Percentiles rank a stretch among this genome's conserved stretches.
Evolutionary conservation across 2,113 vertebrate species (phyloP).

Genomic region (Caretta caretta): DNA sequence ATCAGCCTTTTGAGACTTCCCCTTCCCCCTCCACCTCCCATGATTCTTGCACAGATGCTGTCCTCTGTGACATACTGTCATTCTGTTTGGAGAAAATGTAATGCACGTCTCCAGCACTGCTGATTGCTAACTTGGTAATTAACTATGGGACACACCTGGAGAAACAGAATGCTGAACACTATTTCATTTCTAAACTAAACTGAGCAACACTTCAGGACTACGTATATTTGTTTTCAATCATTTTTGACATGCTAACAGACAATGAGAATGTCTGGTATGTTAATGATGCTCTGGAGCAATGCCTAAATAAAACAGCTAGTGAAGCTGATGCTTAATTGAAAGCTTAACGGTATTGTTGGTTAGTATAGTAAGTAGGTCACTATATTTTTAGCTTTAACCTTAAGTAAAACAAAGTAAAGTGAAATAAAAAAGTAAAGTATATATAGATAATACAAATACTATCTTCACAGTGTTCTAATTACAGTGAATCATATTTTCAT

Average conservation of each 20-base stretch:
- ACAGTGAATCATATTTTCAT: neutral
- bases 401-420: slow-evolving; percentile 27
- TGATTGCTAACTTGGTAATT: slow-evolving; percentile 17
- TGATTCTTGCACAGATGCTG: neutral
- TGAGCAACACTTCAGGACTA: neutral
- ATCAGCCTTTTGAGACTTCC: neutral
- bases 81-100: neutral
- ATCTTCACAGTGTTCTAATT: neutral
- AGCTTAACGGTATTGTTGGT: neutral
- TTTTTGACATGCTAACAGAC: slow-evolving; percentile 23
- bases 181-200: slow-evolving; percentile 15
- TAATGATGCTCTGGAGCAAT: slow-evolving; percentile 17
- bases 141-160: neutral
- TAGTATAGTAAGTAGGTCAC: slow-evolving; percentile 34
- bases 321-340: neutral
- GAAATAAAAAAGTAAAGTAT: neutral
- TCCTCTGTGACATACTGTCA: neutral
- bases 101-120: neutral
- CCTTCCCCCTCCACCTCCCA: neutral
- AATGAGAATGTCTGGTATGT: neutral
- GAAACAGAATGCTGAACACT: neutral
- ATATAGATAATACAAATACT: neutral
- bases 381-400: slow-evolving; percentile 59
- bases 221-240: slow-evolving; percentile 55
- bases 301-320: neutral